These are phyloP conservation scores for Pecten maximus DNA, from an alignment of 2,888 invertebrate species.

Conservation along the genomic window DNA sequence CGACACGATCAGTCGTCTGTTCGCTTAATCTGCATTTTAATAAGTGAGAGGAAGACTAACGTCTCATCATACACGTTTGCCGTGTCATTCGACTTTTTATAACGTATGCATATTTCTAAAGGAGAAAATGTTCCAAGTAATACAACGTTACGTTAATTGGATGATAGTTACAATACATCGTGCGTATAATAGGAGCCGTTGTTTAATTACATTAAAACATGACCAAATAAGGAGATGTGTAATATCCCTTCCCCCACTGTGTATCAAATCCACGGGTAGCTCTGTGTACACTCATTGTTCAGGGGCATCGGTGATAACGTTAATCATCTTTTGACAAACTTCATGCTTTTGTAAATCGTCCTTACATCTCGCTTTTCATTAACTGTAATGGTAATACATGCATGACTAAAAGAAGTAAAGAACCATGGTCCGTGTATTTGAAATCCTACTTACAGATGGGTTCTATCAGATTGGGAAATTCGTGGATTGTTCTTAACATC, in stretches of 20 bases:
- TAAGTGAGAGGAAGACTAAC: neutral
- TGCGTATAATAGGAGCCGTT: neutral
- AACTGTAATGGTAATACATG: no score
- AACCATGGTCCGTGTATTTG: no score
- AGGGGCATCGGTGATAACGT: no score
- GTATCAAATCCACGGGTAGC: no score
- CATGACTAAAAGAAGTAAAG: no score
- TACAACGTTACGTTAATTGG: neutral
- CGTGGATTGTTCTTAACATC: no score
- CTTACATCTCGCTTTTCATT: no score
- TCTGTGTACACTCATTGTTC: no score
- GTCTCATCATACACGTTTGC: neutral
- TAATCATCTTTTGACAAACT: no score
- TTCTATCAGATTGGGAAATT: no score
- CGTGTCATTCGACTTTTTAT: neutral
- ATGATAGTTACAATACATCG: neutral
- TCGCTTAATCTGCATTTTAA: conserved; percentile 16
- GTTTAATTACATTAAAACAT: neutral
- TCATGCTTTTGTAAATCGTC: no score
- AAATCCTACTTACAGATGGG: no score
- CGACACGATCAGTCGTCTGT: neutral
- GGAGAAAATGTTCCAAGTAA: neutral
- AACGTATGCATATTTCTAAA: neutral
- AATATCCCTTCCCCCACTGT: neutral
- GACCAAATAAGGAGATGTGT: neutral